phyloP scores from a whole-genome alignment of 2,113 vertebrate genomes.

The Cryptotis parvus region DNA sequence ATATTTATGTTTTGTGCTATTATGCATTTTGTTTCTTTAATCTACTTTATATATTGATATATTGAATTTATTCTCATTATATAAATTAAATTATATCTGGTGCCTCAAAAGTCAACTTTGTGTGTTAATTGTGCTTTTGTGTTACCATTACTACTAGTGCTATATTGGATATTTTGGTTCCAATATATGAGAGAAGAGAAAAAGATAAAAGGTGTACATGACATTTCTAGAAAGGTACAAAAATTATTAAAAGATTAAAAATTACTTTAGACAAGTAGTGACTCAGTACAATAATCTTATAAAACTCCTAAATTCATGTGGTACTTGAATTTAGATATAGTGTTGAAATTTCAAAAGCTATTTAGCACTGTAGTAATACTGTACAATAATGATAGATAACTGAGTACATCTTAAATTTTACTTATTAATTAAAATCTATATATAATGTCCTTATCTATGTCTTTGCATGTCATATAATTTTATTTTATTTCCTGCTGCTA shows the following conservation, averaged over 20 bases:
- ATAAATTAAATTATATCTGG: background rate
- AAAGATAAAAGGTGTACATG: background rate
- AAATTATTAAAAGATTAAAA: slow-evolving; percentile 9
- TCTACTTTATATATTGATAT: background rate
- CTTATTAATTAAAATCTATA: background rate
- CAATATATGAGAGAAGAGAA: background rate
- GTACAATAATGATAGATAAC: background rate
- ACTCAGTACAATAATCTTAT: background rate
- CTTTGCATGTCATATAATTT: slow-evolving; percentile 21
- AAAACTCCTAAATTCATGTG: background rate
- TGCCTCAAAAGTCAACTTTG: background rate
- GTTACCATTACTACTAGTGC: background rate
- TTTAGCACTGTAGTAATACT: background rate
- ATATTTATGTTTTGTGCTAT: background rate
- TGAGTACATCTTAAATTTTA: background rate
- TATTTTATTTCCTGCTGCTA: background rate
- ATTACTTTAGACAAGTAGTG: background rate
- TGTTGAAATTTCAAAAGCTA: slow-evolving; percentile 1
- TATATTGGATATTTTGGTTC: background rate
- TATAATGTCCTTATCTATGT: background rate
- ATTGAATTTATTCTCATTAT: background rate
- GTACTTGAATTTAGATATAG: slow-evolving; percentile 21
- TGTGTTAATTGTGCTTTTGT: background rate
- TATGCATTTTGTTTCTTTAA: background rate
- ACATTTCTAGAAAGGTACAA: slow-evolving; percentile 33